A percentile compares a stretch with the other conserved stretches of the same genome.
Evolutionary conservation across 2,113 vertebrate genomes (phyloP).

Genomic region (Lucifuga dentata): DNA sequence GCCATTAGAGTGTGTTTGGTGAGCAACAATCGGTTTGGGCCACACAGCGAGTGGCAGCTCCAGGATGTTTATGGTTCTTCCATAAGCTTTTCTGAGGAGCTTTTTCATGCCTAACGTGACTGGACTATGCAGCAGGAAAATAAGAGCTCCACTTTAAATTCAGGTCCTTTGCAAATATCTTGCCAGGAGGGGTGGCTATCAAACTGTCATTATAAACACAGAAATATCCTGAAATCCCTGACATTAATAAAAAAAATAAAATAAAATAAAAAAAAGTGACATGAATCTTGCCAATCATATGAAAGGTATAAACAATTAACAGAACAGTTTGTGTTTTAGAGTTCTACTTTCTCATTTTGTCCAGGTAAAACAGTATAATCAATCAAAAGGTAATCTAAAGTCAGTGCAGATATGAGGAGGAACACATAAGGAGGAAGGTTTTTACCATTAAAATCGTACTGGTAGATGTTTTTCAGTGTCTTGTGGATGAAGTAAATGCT

Average conservation of each 20-base stretch:
- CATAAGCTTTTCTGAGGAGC: constrained; percentile 80
- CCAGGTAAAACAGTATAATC: background rate
- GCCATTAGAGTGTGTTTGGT: constrained; percentile 77
- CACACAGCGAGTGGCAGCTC: constrained; percentile 71
- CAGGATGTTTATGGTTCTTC: constrained; percentile 84
- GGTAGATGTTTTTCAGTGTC: constrained; percentile 81
- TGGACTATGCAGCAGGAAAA: constrained; percentile 75
- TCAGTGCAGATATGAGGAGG: background rate
- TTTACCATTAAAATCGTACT: constrained; percentile 86
- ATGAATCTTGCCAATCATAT: constrained; percentile 17
- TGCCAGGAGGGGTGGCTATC: constrained; percentile 29
- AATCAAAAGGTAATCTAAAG: background rate
- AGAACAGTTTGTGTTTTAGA: no score
- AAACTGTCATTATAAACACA: constrained; percentile 38
- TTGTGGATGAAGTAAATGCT: constrained; percentile 88
- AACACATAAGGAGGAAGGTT: background rate
- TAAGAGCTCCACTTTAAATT: constrained; percentile 60
- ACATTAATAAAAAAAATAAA: constrained; percentile 11
- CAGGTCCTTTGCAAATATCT: constrained; percentile 60
- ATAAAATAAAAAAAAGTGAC: background rate
- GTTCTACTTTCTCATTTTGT: no score
- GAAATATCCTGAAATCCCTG: constrained; percentile 18
- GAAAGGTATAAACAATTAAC: no score
- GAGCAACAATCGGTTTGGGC: constrained; percentile 64
- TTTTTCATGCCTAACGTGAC: constrained; percentile 83